These are phyloP conservation scores for Turdus rufiventris DNA, from an alignment of 2,113 vertebrate species.

Conservation along the genomic window DNA sequence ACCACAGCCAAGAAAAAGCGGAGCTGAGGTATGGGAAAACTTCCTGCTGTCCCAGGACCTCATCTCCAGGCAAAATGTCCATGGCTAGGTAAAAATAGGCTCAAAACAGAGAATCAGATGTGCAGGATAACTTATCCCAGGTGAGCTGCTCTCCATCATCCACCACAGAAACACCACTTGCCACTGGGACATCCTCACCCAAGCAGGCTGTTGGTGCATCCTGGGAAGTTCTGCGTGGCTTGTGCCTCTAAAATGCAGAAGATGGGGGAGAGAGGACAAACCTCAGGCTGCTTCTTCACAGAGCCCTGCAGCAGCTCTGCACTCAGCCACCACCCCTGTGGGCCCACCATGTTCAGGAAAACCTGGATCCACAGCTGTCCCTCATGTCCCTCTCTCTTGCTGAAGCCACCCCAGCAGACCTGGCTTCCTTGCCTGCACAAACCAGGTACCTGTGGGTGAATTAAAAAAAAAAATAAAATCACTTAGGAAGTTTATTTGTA, in stretches of 20 bases:
- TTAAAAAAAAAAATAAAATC: background rate
- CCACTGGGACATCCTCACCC: background rate
- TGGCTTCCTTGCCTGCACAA: background rate
- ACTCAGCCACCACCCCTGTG: background rate
- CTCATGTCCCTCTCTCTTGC: background rate
- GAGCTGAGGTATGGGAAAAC: background rate
- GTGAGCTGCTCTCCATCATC: background rate
- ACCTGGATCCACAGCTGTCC: background rate
- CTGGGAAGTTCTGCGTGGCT: background rate
- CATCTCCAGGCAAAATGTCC: background rate
- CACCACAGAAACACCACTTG: background rate
- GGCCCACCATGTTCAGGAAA: rapidly evolving
- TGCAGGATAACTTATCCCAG: background rate
- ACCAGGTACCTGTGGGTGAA: rapidly evolving
- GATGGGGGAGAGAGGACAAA: background rate
- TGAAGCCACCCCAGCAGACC: background rate
- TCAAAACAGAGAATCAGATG: rapidly evolving
- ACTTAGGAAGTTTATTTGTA: background rate
- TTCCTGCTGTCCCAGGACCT: background rate
- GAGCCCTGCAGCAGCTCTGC: background rate
- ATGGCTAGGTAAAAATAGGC: background rate
- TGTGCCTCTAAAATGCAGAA: background rate
- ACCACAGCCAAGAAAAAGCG: background rate
- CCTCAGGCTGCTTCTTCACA: background rate
- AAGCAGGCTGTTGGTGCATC: background rate